Base-by-base conservation (phyloP, 2,797 vertebrate species). In the Gadopsis marmoratus region DNA sequence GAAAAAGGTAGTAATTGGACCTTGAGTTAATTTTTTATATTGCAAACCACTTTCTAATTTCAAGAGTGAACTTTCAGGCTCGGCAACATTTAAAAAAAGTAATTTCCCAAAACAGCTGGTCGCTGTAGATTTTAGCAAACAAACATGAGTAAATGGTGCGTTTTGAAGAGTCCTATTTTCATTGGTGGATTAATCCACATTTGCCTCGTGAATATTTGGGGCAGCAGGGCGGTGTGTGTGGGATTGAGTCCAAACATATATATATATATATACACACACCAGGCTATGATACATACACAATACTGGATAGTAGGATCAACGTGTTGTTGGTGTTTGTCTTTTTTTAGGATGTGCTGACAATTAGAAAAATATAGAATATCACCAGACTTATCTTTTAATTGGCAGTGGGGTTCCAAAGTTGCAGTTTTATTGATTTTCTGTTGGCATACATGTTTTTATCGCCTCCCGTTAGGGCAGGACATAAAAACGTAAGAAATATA, bases 321-420 rank as follows among this genome's bases (percentile, higher is more conserved):
- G 31, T 0, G 3, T 23, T 7, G 37, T 14, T 26, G 11, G n/a
- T 58, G 17, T 0, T 16, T 6, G 23, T 56, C 19, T 71, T 56
- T 67, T 70, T 11, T 41, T 55, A 31, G 68, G 56, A 78, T 73
- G 55, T 72, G 17, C 54, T 68, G 68, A 78, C 53, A 50, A 2
- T 31, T 16, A 45, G 13, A 31, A 64, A 45, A 63, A 60, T 13
- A 12, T 23, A 26, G 14, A n/a, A 35, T 50, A 51, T 33, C 23
- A 50, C n/a, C 54, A 26, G 39, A 12, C 35, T 47, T 50, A 3
- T 17, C 8, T 14, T 71, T 72, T 10, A 39, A 67, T 41, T 19
- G 23, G 50, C 37, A 53, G n/a, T n/a, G n/a, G n/a, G n/a, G n/a
- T 39, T 26, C 31, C 31, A 14, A 37, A 67, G 48, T 51, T 1